Conservation (phyloP, 2,113 vertebrate species). For the Haplotaxodon microlepis region DNA sequence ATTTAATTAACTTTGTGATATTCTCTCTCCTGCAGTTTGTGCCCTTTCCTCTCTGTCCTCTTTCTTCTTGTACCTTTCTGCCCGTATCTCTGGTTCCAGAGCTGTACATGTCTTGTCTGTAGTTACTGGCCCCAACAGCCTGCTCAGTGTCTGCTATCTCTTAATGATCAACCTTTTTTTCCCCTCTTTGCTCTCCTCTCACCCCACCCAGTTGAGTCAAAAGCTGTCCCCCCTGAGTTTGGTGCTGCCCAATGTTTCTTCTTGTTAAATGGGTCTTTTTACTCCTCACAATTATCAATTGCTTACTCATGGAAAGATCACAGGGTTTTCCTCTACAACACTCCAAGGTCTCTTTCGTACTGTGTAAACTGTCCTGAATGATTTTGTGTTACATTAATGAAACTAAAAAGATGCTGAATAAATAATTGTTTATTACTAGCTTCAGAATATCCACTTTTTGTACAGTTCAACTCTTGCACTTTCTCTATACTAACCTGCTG, state of each 20-base stretch:
- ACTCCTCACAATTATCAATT: background rate
- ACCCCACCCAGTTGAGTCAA: background rate
- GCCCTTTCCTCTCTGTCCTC: background rate
- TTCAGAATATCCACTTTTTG: background rate
- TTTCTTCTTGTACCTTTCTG: background rate
- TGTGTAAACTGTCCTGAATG: background rate
- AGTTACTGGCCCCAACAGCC: background rate
- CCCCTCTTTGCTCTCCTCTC: background rate
- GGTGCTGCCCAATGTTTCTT: background rate
- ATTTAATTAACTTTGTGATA: background rate
- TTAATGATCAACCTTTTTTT: background rate
- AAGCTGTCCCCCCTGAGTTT: background rate
- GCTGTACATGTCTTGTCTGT: background rate
- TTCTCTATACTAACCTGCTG: background rate
- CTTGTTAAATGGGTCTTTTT: background rate
- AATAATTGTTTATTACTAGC: background rate
- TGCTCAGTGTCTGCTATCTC: background rate
- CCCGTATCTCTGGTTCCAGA: background rate
- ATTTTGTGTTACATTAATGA: background rate
- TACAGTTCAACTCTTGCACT: background rate
- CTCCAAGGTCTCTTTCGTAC: background rate
- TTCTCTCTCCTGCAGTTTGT: background rate
- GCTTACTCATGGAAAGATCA: background rate
- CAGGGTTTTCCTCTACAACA: background rate
- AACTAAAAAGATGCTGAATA: background rate